phyloP scores from a whole-genome alignment of 1,140 invertebrate species.

The Acromyrmex heyeri region DNA sequence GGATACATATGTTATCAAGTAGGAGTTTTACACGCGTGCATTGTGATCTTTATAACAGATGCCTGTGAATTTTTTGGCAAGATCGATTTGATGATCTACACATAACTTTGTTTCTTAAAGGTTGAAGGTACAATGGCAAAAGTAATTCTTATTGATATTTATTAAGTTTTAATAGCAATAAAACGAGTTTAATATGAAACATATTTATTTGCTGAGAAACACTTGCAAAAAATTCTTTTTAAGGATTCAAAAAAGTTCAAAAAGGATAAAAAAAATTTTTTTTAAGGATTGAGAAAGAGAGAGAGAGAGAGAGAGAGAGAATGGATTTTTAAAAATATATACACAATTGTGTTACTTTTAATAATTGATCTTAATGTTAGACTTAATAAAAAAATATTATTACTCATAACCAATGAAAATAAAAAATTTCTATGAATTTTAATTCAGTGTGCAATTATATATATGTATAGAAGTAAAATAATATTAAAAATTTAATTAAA shows the following conservation, averaged over 20 bases:
- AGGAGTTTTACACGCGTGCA: not conserved
- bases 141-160: not conserved
- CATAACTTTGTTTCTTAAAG: conserved; percentile 10
- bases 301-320: not conserved
- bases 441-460: not conserved
- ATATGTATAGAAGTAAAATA: not conserved
- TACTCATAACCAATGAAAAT: not conserved
- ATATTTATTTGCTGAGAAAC: not conserved
- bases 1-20: not conserved
- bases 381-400: not conserved
- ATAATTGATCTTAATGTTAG: not conserved
- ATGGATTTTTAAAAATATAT: not conserved
- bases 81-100: not conserved
- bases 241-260: too few relatives aligned
- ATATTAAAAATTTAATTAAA: not conserved
- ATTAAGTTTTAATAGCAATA: not conserved
- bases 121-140: not conserved
- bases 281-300: not conserved
- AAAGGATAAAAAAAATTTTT: not conserved
- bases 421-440: not conserved
- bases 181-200: not conserved
- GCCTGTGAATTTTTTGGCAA: not conserved
- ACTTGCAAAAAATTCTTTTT: not conserved
- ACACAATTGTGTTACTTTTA: not conserved
- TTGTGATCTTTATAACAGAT: not conserved